phyloP scores from a whole-genome alignment of 2,113 vertebrate species.

The Thamnophis sirtalis region DNA sequence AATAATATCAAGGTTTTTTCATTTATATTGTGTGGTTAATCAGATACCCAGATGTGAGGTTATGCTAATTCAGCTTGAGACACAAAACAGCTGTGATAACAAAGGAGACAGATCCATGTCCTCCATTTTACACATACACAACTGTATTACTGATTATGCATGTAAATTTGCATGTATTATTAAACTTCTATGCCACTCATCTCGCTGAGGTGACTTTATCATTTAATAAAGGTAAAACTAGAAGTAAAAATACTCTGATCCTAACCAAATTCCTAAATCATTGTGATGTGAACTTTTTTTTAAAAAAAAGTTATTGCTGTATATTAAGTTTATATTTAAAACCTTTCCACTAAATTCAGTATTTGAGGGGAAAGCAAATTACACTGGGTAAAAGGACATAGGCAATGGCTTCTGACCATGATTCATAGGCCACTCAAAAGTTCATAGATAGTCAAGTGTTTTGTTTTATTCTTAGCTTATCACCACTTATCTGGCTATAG shows the following conservation, averaged over 20 bases:
- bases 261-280: background rate
- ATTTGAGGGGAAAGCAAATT: background rate
- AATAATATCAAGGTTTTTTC: background rate
- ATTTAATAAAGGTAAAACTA: background rate
- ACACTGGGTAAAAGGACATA: background rate
- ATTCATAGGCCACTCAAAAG: background rate
- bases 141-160: background rate
- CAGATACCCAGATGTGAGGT: background rate
- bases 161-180: too few species aligned
- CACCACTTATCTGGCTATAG: background rate
- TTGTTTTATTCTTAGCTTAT: background rate
- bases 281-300: background rate
- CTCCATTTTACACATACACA: background rate
- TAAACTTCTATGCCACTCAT: too few species aligned
- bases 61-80: background rate
- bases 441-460: background rate
- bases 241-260: background rate
- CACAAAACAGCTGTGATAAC: background rate
- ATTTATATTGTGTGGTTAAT: background rate
- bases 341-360: background rate
- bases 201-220: too few species aligned
- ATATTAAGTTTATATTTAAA: background rate
- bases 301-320: background rate
- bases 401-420: background rate
- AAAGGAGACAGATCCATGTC: background rate